Conservation (phyloP, 2,797 vertebrate species). For the Poecilia velifera region DNA sequence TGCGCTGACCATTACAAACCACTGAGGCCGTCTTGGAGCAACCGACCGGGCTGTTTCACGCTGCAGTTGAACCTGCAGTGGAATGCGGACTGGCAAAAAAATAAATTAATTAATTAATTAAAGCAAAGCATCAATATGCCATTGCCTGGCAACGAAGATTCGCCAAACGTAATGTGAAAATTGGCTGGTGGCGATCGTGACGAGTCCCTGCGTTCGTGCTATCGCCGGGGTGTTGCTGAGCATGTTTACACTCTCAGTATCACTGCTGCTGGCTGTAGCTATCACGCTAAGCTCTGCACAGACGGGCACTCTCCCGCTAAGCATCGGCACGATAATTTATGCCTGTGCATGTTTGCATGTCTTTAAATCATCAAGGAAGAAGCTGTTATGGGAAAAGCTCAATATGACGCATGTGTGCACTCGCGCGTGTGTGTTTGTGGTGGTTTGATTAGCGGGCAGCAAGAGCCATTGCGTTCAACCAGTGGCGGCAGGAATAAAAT, state of each 20-base stretch:
- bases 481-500: slow-evolving; percentile 26
- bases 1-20: slow-evolving; percentile 5
- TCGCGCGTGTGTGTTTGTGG: too few species aligned
- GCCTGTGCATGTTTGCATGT: slow-evolving; percentile 14
- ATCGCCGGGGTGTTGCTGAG: slow-evolving; percentile 55
- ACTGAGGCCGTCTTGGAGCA: background rate
- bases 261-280: slow-evolving; percentile 14
- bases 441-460: slow-evolving; percentile 40
- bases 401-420: slow-evolving; percentile 25
- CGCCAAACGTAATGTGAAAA: slow-evolving; percentile 50
- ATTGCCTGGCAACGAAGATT: slow-evolving; percentile 73
- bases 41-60: background rate
- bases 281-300: slow-evolving; percentile 28
- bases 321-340: slow-evolving; percentile 36
- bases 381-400: slow-evolving; percentile 37
- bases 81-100: slow-evolving; percentile 45
- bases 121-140: slow-evolving; percentile 47
- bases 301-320: slow-evolving; percentile 15
- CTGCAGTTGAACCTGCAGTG: slow-evolving; percentile 33
- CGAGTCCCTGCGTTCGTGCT: slow-evolving; percentile 58
- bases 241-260: slow-evolving; percentile 52
- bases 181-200: slow-evolving; percentile 55
- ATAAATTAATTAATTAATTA: background rate
- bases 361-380: slow-evolving; percentile 21
- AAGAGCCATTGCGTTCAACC: slow-evolving; percentile 20